Evolutionary conservation across 2,113 vertebrate species (phyloP).

Genomic region (Siniperca chuatsi): DNA sequence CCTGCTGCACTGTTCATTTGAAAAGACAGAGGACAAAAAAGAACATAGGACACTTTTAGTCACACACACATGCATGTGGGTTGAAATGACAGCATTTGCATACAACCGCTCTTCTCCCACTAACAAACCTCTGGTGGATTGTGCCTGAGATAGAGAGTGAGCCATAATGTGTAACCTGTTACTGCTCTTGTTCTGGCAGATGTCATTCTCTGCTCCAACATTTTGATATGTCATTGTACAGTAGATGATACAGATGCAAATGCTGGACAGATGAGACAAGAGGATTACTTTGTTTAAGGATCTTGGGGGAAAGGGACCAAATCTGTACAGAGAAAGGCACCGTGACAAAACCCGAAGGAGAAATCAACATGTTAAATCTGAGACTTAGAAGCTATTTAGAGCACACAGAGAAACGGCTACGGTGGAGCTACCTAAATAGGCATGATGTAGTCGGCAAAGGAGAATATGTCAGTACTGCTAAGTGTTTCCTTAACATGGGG

Average conservation of each 20-base stretch:
- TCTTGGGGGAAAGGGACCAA: constrained; percentile 9
- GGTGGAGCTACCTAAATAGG: constrained; percentile 1
- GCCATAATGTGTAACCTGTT: constrained; percentile 58
- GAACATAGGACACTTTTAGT: constrained; percentile 64
- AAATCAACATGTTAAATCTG: constrained; percentile 12
- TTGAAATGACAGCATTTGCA: constrained; percentile 77
- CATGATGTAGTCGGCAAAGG: constrained; percentile 4
- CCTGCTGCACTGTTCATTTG: constrained; percentile 71
- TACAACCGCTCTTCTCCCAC: constrained; percentile 54
- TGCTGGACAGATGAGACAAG: constrained; percentile 41
- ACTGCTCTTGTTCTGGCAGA: constrained; percentile 56
- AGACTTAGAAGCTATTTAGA: constrained; percentile 31
- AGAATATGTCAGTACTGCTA: constrained; percentile 16
- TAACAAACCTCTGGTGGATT: constrained; percentile 79
- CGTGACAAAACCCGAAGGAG: constrained; percentile 5
- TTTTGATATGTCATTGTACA: constrained; percentile 34
- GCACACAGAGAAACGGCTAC: constrained; percentile 21
- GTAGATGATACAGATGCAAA: constrained; percentile 69
- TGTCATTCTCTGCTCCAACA: constrained; percentile 49
- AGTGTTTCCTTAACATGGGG: neutral
- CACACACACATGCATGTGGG: constrained; percentile 34
- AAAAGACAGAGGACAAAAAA: constrained; percentile 55
- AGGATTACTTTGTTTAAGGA: constrained; percentile 41
- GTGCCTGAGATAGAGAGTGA: constrained; percentile 45
- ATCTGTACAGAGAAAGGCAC: constrained; percentile 9